phyloP scores from a whole-genome alignment of 2,113 vertebrate species.

The Oreochromis niloticus region DNA sequence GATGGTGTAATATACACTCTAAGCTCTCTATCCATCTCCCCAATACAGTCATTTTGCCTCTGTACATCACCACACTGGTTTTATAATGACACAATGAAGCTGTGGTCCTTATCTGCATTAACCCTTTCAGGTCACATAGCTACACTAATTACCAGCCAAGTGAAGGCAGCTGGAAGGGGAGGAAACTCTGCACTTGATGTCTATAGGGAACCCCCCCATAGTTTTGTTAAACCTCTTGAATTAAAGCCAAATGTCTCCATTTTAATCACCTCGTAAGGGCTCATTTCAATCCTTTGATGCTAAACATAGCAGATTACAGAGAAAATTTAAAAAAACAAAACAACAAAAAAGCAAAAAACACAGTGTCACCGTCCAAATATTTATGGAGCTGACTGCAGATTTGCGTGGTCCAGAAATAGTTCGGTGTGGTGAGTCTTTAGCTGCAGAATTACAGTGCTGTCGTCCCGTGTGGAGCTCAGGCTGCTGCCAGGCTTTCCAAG shows the following conservation, averaged over 20 bases:
- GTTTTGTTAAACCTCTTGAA: background rate
- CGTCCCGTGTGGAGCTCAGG: slow-evolving; percentile 13
- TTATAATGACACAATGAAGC: background rate
- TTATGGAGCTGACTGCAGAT: background rate
- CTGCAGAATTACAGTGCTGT: slow-evolving; percentile 34
- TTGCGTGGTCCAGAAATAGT: slow-evolving; percentile 47
- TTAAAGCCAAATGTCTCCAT: background rate
- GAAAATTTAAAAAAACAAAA: background rate
- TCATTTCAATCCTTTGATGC: background rate
- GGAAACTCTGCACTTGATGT: background rate
- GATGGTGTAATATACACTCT: background rate
- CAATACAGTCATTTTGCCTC: background rate
- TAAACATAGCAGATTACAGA: background rate
- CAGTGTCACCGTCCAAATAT: background rate
- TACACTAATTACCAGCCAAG: background rate
- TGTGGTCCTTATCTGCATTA: background rate
- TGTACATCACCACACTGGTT: background rate
- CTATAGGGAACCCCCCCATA: background rate
- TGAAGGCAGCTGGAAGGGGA: background rate
- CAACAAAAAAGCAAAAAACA: background rate
- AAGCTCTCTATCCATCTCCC: background rate
- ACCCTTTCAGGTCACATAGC: background rate
- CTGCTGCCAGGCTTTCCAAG: background rate
- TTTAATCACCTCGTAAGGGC: background rate
- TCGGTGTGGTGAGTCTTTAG: slow-evolving; percentile 19